Evolutionary conservation across 1,140 invertebrate species (phyloP).

Genomic region (Lordiphosa clarofinis): DNA sequence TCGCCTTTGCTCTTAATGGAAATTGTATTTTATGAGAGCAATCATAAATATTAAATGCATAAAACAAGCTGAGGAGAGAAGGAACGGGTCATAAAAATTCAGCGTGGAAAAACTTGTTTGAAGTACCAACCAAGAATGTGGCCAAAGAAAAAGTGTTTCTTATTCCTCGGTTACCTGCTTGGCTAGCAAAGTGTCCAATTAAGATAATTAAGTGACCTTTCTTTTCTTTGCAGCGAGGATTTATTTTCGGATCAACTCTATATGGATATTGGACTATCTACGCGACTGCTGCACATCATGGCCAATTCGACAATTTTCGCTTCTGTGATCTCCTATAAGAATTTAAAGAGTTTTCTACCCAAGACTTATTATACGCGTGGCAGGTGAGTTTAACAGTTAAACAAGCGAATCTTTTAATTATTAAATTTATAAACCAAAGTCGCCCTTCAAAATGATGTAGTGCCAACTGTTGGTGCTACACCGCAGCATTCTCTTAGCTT

Average conservation of each 20-base stretch:
- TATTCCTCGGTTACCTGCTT: no score
- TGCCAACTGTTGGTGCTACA: conserved; percentile 59
- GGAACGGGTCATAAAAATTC: conserved; percentile 59
- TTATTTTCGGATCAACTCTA: conserved; percentile 79
- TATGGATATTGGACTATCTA: conserved; percentile 73
- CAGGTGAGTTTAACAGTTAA: conserved; percentile 50
- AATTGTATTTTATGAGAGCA: conserved; percentile 68
- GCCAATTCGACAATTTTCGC: conserved; percentile 78
- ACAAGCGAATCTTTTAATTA: neutral
- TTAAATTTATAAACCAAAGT: neutral
- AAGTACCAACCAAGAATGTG: conserved; percentile 8
- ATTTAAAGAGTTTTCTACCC: conserved; percentile 81
- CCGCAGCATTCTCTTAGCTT: conserved; percentile 13
- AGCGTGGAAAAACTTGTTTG: conserved; percentile 29
- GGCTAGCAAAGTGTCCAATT: conserved; percentile 35
- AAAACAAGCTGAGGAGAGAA: conserved; percentile 49
- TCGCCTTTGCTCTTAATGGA: conserved; percentile 54
- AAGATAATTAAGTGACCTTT: conserved; percentile 51
- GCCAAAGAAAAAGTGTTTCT: conserved; percentile 12
- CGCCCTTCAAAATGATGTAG: conserved; percentile 28
- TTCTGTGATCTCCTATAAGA: conserved; percentile 81
- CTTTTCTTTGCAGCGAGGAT: conserved; percentile 60
- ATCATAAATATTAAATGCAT: conserved; percentile 65
- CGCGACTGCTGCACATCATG: conserved; percentile 71
- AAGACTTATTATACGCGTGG: conserved; percentile 80